Percentiles rank a stretch among this genome's conserved stretches.
phyloP scores from a whole-genome alignment of 2,113 vertebrate genomes.

The Steatornis caripensis region DNA sequence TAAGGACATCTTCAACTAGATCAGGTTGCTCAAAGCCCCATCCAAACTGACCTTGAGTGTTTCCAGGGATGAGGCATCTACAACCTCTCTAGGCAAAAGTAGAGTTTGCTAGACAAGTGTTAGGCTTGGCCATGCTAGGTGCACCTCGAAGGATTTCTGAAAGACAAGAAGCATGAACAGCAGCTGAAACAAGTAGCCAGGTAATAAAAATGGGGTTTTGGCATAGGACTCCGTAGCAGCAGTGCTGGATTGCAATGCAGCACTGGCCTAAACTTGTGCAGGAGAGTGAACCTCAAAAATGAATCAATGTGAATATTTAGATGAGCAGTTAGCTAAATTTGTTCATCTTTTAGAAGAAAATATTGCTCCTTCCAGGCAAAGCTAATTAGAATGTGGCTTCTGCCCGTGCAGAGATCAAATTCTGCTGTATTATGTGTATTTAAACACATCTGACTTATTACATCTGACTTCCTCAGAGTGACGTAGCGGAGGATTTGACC shows the following conservation, averaged over 20 bases:
- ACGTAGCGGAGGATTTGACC: neutral
- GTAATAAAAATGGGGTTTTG: neutral
- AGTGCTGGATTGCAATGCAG: neutral
- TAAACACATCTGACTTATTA: neutral
- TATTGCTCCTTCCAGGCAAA: neutral
- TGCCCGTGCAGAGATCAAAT: neutral
- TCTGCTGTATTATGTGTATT: neutral
- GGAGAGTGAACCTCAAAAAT: neutral
- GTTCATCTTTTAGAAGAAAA: neutral
- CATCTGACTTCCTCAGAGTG: neutral
- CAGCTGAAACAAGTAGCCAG: neutral
- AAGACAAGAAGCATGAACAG: neutral
- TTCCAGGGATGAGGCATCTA: neutral
- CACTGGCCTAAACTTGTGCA: neutral
- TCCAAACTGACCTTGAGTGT: neutral
- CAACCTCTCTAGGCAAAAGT: neutral
- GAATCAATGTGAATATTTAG: fast-evolving
- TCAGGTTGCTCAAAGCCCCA: neutral
- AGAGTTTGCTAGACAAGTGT: neutral
- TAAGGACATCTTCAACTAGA: neutral
- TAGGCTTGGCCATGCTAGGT: neutral
- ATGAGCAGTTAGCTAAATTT: neutral
- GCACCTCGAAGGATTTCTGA: neutral
- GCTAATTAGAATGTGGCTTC: neutral
- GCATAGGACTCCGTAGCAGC: neutral